Evolutionary conservation across 2,888 invertebrate species (phyloP), one percentile per base, ranked within the genome.

Genomic region (Drosophila limbata): DNA sequence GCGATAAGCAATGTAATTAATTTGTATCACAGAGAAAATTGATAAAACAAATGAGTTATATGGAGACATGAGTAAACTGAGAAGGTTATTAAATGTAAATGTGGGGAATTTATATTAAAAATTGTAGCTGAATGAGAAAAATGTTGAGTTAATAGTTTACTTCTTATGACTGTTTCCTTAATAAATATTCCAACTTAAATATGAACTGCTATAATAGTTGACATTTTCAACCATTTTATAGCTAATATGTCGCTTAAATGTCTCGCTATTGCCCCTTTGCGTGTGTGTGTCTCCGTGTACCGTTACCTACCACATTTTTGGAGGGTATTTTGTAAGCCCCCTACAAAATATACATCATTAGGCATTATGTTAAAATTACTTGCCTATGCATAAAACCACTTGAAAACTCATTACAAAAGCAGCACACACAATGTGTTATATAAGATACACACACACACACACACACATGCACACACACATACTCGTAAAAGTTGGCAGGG

Each of bases 321-420:
- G 61, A 61, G 47, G 63, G 45, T 52, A 51, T 71, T 73, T 71
- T 39, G 70, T 84, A 56, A 63, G 73, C 60, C 64, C 51, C 50
- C 50, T 57, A 63, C 47, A 71, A 77, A 69, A 76, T 70, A 87
- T 82, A 84, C 88, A 84, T 84, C 84, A 87, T 84, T 84, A 87
- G 88, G 83, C 59, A 82, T 84, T 87, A 88, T 85, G 80, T 60
- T 65, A 70, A 84, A 85, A 84, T 88, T 85, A 88, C 84, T 88
- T 85, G 72, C 83, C 85, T 84, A 85, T 87, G 86, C 84, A 87
- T 82, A 80, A 85, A 84, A 87, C 88, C 88, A 84, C 84, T 84
- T 84, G 85, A 84, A 84, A 84, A 84, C 84, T 84, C 84, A 84
- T 84, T 84, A 84, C 85, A 80, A 73, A 75, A 72, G 77, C 82